Percentiles rank a stretch among this genome's conserved stretches.
Evolutionary conservation across 1,140 invertebrate species (phyloP).

Genomic region (Drosophila bocqueti): DNA sequence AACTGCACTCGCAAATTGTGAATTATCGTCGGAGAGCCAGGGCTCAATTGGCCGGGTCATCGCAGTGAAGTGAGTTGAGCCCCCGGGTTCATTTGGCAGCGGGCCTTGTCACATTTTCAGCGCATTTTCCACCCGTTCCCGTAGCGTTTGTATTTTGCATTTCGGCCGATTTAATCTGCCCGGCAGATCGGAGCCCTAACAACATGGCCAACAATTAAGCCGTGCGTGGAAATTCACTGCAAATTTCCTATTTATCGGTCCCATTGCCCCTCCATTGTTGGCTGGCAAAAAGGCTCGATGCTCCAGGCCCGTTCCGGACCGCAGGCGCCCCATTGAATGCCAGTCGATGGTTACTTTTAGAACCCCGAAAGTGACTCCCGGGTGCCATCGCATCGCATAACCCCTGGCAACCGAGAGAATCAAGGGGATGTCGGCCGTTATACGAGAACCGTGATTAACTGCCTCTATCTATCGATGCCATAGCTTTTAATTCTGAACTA

Average conservation of each 20-base stretch:
- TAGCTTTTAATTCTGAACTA: conserved; percentile 63
- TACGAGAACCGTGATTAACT: conserved; percentile 65
- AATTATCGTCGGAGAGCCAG: conserved; percentile 32
- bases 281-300: conserved; percentile 21
- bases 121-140: conserved; percentile 1
- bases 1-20: conserved; percentile 61
- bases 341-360: conserved; percentile 35
- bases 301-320: conserved; percentile 25
- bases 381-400: conserved; percentile 37
- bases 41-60: conserved; percentile 34
- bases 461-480: conserved; percentile 48
- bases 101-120: conserved; percentile 33
- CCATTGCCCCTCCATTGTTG: conserved; percentile 29
- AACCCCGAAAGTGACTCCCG: conserved; percentile 54
- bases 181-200: conserved; percentile 30
- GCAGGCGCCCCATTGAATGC: conserved; percentile 47
- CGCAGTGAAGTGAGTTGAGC: conserved; percentile 21
- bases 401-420: conserved; percentile 23
- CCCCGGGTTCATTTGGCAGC: conserved; percentile 57
- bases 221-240: conserved; percentile 67
- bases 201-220: conserved; percentile 73
- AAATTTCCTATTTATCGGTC: conserved; percentile 72
- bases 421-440: conserved; percentile 2
- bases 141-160: conserved; percentile 29
- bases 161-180: conserved; percentile 47